Conservation (phyloP, 2,888 invertebrate species). For the Petrolisthes manimaculis region DNA sequence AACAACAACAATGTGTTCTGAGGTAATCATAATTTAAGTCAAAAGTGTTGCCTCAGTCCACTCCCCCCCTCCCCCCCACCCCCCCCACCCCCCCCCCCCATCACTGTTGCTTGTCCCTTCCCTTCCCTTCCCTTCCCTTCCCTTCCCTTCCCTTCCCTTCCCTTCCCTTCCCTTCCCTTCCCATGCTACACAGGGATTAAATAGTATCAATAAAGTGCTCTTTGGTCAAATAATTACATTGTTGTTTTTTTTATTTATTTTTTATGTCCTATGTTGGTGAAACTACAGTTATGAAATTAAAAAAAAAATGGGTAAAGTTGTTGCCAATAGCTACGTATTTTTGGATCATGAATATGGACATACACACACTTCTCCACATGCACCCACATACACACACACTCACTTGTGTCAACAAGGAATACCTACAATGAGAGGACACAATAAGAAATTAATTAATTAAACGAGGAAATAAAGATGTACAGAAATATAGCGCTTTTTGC, state of each 20-base stretch:
- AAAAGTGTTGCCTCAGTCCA: conserved; percentile 20
- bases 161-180: conserved; percentile 57
- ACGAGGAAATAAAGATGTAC: no score
- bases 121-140: conserved; percentile 59
- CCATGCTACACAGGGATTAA: conserved; percentile 55
- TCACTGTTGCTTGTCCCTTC: conserved; percentile 54
- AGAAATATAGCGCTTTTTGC: not conserved
- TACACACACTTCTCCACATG: no score
- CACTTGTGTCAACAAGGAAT: no score
- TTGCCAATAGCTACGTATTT: no score
- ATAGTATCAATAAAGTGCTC: conserved; percentile 64
- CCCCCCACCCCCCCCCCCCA: conserved; percentile 43
- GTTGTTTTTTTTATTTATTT: conserved; percentile 30
- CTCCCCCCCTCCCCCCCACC: conserved; percentile 42
- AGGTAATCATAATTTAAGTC: conserved; percentile 35
- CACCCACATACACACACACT: no score
- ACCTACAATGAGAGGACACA: no score
- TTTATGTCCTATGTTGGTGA: not conserved
- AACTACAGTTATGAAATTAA: not conserved
- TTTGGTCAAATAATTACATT: conserved; percentile 39
- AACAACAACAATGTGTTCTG: conserved; percentile 30
- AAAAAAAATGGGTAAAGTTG: not conserved
- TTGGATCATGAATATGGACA: no score
- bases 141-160: conserved; percentile 59
- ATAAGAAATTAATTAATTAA: no score